A percentile compares a stretch with the other conserved stretches of the same genome.
phyloP scores from a whole-genome alignment of 2,797 vertebrate genomes.

The Phyllotis vaccarum region DNA sequence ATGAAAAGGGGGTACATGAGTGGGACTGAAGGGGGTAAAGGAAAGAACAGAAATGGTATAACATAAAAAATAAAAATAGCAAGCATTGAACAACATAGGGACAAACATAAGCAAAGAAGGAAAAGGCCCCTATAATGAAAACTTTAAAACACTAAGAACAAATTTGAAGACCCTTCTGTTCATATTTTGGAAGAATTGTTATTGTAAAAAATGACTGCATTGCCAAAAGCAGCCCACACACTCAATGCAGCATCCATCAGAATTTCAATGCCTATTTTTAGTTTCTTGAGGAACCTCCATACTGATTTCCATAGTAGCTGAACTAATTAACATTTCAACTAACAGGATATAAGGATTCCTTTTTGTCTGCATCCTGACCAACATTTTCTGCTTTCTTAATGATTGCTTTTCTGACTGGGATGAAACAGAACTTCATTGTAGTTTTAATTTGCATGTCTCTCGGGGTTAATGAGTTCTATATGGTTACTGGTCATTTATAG shows the following conservation, averaged over 20 bases:
- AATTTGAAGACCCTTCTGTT: background rate
- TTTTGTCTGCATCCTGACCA: background rate
- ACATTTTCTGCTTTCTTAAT: constrained; percentile 14
- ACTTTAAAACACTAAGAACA: background rate
- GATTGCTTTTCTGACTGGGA: background rate
- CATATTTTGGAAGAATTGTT: background rate
- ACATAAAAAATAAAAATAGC: background rate
- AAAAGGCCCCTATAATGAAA: background rate
- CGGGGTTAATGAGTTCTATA: background rate
- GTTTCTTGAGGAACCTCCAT: background rate
- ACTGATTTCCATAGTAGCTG: background rate
- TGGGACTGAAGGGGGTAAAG: background rate
- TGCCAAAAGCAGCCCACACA: background rate
- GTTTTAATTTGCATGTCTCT: constrained; percentile 13
- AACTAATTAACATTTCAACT: background rate
- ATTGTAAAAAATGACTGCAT: background rate
- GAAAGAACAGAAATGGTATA: background rate
- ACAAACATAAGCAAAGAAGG: background rate
- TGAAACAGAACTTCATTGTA: background rate
- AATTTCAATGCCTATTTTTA: background rate
- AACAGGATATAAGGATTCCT: background rate
- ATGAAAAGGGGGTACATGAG: background rate
- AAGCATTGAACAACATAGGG: background rate
- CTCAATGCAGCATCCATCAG: background rate
- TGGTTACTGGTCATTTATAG: background rate